Evolutionary conservation across 92 coral and sea anemone genomes (phyloP), one percentile per base, ranked within the genome.

Genomic region (Porites lobata): DNA sequence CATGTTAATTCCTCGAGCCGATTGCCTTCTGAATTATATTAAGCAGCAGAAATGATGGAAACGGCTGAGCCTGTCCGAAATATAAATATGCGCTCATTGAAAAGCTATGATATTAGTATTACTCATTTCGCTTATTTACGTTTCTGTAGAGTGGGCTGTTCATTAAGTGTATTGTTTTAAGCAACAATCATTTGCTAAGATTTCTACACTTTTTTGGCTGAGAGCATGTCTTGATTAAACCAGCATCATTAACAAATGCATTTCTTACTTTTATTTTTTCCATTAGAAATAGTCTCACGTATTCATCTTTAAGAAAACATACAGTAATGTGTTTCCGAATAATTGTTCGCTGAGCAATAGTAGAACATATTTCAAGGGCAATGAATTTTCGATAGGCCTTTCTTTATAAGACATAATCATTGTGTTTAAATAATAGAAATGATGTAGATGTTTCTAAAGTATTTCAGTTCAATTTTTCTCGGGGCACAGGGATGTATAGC

Each of bases 101-200:
- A 18, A 68, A 29, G 58, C 10, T 69, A 8, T 57, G 32, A 76
- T 38, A 76, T 17, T 26, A 76, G 32, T 15, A 76, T 14, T 17
- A 52, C 72, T 53, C 43, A 19, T n/a, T 38, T 43, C 43, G 53
- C 17, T 65, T 19, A 68, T 32, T 54, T 81, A 7, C 32, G 32
- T 82, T 62, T 38, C 43, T 7, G 19, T 8, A 11, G 21, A 38
- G 47, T 38, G 47, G 26, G 64, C 65, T 50, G 43, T 19, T 82
- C 86, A 70, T 70, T 70, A 57, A 74, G 21, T 74, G 50, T 74
- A 53, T 74, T 74, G 78, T 2, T 1, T 53, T 7, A 15, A 65
- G 9, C 8, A 70, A 69, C 65, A 72, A 57, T 57, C 69, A 10
- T 12, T n/a, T 69, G 20, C 17, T 2, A 70, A 5, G n/a, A 66